Base-by-base conservation (phyloP, 2,113 vertebrate species). In the Antechinus flavipes region DNA sequence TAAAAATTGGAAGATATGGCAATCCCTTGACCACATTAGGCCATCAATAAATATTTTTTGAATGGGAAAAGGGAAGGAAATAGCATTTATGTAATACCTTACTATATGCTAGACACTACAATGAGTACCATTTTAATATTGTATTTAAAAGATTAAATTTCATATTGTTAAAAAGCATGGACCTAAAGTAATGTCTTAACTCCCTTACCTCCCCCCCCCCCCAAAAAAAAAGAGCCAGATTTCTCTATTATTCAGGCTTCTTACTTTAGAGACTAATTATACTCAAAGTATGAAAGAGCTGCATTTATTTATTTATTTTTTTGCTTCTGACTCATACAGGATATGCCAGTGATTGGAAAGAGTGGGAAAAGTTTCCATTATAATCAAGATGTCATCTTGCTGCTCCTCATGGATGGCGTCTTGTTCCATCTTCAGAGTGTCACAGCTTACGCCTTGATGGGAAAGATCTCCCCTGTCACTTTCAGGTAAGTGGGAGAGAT, bases 351-450 rank as follows among this genome's bases (percentile, higher is more conserved):
- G 95, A 98, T 99, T 2, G 99, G 99, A 22, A 99, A 98, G 90
- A 99, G 98, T 0, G 99, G 99, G 0, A 98, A 53, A 25, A 99
- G 98, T 95, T 99, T 99, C 97, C 98, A 91, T 92, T 98, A 99
- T 96, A 99, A 96, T 90, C 99, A 99, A 93, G 99, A 99, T 6
- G 90, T 99, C 0, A 52, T 99, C 0, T 42, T 99, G 89, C 97
- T 99, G 89, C 99, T 99, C 7, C 98, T 99, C 84, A 99, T 99
- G 0, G 99, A 99, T 0, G 99, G 99, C 0, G 97, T 96, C 22
- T 98, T 99, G 35, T 99, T 99, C 98, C 99, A 99, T 97, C 98
- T 99, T 19, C 99, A 99, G 98, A 99, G 99, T 1, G 99, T 99
- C 95, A 99, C 99, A 0, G 99, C 99, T 2, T 99, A 99, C 0